Conservation (phyloP, 2,797 vertebrate species). For the Macrochelys suwanniensis region DNA sequence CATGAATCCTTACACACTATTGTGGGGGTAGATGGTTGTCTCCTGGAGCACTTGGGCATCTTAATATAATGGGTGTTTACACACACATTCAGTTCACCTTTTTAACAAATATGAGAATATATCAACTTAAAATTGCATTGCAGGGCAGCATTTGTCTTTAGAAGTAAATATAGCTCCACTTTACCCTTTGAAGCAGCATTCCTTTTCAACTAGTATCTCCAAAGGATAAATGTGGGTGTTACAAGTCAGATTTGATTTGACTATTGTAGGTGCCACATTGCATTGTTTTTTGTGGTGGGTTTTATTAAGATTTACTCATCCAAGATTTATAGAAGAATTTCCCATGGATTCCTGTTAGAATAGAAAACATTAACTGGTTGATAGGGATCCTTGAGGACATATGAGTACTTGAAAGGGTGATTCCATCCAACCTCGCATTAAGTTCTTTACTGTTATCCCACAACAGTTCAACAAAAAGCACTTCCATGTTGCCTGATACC, state of each 20-base stretch:
- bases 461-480: background rate
- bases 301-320: background rate
- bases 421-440: background rate
- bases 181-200: no score
- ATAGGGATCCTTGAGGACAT: background rate
- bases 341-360: background rate
- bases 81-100: no score
- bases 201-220: background rate
- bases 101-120: background rate
- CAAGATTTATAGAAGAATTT: background rate
- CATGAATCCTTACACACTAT: no score
- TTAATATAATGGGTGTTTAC: no score
- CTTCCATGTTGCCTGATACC: background rate
- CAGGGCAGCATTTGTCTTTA: background rate
- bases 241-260: background rate
- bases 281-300: no score
- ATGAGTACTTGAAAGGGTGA: background rate
- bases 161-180: background rate
- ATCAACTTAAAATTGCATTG: background rate
- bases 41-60: no score
- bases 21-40: no score
- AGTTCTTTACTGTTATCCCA: background rate
- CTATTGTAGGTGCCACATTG: background rate
- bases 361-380: background rate
- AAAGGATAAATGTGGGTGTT: background rate